phyloP scores from a whole-genome alignment of 2,888 invertebrate genomes.

The Aelia acuminata region DNA sequence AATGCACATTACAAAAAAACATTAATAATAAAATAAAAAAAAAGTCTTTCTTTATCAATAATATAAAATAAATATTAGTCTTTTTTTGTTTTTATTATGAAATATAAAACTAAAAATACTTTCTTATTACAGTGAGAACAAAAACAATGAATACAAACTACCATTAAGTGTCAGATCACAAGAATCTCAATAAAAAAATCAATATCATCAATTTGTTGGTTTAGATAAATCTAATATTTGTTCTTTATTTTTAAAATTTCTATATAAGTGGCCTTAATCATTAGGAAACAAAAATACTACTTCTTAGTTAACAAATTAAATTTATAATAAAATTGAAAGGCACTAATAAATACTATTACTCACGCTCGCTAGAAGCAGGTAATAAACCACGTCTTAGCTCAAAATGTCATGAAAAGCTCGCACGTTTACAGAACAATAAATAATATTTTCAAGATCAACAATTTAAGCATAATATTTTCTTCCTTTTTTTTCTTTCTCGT shows the following conservation, averaged over 20 bases:
- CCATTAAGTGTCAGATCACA: not conserved
- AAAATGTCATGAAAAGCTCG: conserved; percentile 15
- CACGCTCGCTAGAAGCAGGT: conserved; percentile 13
- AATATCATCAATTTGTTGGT: not conserved
- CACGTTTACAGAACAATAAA: not conserved
- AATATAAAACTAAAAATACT: conserved; percentile 16
- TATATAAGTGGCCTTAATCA: not conserved
- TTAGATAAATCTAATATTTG: not conserved
- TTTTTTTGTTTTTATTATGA: not conserved
- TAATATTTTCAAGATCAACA: not conserved
- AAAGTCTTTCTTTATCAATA: not conserved
- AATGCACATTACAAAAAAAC: not conserved
- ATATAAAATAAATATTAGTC: not conserved
- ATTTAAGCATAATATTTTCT: conserved; percentile 5
- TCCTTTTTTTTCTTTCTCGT: too few relatives aligned
- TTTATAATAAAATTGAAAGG: not conserved
- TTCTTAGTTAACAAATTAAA: not conserved
- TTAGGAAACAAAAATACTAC: not conserved
- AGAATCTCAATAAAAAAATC: not conserved
- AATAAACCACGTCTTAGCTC: not conserved
- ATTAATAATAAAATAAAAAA: too few relatives aligned
- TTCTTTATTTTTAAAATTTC: not conserved
- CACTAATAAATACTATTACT: conserved; percentile 23
- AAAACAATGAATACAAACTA: not conserved
- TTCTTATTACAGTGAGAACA: not conserved